Evolutionary conservation across 2,888 invertebrate species (phyloP), one percentile per base, ranked within the genome.

Genomic region (Sthenelais limicola): DNA sequence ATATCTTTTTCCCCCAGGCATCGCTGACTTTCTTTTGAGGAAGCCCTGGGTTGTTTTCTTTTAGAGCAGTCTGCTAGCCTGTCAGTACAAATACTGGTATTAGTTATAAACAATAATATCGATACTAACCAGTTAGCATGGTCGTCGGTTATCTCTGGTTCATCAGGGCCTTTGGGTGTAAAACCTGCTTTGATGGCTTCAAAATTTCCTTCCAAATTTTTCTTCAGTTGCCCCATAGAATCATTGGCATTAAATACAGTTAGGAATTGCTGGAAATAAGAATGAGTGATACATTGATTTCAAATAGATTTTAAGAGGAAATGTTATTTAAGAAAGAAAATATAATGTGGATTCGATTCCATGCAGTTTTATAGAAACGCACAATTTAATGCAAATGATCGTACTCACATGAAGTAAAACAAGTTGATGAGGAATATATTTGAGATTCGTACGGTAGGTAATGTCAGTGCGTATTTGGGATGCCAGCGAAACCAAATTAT

Each of bases 351-450:
- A n/a, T n/a, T n/a, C n/a, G n/a, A n/a, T n/a, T n/a, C n/a, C n/a
- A n/a, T n/a, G n/a, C n/a, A n/a, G n/a, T n/a, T n/a, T n/a, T n/a
- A n/a, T n/a, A n/a, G n/a, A n/a, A n/a, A n/a, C n/a, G n/a, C n/a
- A n/a, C n/a, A n/a, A n/a, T n/a, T n/a, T n/a, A n/a, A n/a, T n/a
- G n/a, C n/a, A n/a, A n/a, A n/a, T n/a, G 43, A n/a, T 33, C 21
- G 1, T 70, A 80, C 84, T 82, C 75, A 84, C 84, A 81, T 82
- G 82, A 1, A 84, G 72, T 24, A 83, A 75, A 18, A 83, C 82
- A 7, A 83, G 75, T 71, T 84, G 84, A 71, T 84, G 84, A 30
- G 83, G 82, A 21, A 84, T 77, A 72, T 84, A 83, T 74, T 83
- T 84, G 66, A 81, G 82, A 26, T 81, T 80, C 1, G 77, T 54